phyloP scores from a whole-genome alignment of 2,797 vertebrate species.

The Mareca penelope region DNA sequence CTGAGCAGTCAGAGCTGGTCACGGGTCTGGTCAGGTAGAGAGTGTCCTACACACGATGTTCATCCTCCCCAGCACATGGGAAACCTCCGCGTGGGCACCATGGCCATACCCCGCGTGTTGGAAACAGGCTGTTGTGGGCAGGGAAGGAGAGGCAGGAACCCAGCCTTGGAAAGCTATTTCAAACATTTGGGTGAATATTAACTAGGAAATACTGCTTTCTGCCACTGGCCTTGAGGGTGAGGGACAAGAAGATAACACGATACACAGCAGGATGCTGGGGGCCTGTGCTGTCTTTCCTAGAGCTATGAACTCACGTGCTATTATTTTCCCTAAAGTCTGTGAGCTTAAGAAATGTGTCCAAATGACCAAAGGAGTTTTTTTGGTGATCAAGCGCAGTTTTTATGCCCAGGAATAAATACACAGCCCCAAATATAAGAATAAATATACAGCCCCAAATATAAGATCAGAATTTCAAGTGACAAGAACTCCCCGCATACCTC shows the following conservation, averaged over 20 bases:
- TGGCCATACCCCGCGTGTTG: not conserved
- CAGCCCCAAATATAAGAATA: not conserved
- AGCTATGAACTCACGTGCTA: accelerated
- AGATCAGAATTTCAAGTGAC: not conserved
- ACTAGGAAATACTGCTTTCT: not conserved
- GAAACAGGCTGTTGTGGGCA: not conserved
- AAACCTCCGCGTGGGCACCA: accelerated
- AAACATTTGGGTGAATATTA: not conserved
- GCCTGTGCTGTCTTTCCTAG: not conserved
- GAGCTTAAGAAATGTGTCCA: not conserved
- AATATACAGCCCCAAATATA: not conserved
- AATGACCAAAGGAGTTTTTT: not conserved
- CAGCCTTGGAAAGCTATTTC: not conserved
- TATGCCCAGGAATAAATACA: accelerated
- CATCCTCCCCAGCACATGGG: not conserved
- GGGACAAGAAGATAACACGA: not conserved
- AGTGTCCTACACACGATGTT: not conserved
- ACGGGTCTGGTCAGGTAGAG: not conserved
- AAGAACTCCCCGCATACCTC: not conserved
- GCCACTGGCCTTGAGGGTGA: not conserved
- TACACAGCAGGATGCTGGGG: not conserved
- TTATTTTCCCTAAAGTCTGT: not conserved
- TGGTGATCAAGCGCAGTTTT: not conserved
- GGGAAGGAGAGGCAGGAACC: not conserved
- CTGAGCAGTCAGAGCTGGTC: not conserved